Base-by-base conservation (phyloP, 2,888 invertebrate species). In the Drosophila colorata region DNA sequence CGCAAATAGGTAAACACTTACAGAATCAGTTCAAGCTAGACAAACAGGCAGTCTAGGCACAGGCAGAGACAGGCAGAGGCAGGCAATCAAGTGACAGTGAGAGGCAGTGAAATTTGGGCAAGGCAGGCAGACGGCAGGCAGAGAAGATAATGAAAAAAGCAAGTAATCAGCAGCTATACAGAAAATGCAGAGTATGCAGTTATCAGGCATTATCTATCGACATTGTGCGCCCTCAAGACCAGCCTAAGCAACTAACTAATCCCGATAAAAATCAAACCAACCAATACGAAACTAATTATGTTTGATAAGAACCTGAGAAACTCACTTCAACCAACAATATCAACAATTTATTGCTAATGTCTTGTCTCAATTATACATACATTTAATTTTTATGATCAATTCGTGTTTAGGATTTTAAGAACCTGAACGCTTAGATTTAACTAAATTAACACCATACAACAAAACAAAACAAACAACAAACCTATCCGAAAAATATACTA, bases 1-100 rank as follows among this genome's bases (percentile, higher is more conserved):
- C 80, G 90, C 84, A 89, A 90, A 87, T 90, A 90, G 90, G 90
- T 90, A 87, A 85, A 86, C 88, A 87, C 89, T 88, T 83, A 88
- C 89, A 85, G 65, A 73, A 71, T 87, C 84, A 90, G 89, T 85
- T 89, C 81, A 88, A 79, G 76, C 88, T 87, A 87, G 86, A 83
- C 86, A 87, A 67, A 69, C 69, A 81, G 74, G 70, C 87, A 89
- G 87, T 83, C 85, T 88, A 89, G 87, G 87, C 86, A 69, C 84
- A 88, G 84, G 75, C 80, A 87, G 65, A 76, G 52, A 60, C 76
- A 74, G 53, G 52, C 52, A 41, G 52, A 63, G 74, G 61, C 72
- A 68, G 71, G 74, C 80, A 74, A 69, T 65, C 69, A 80, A 80
- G 28, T 65, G 71, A 77, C 65, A 80, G 61, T 47, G 61, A 71